Evolutionary conservation across 2,888 invertebrate species (phyloP).

Genomic region (Lepidocyrtinus sp.): DNA sequence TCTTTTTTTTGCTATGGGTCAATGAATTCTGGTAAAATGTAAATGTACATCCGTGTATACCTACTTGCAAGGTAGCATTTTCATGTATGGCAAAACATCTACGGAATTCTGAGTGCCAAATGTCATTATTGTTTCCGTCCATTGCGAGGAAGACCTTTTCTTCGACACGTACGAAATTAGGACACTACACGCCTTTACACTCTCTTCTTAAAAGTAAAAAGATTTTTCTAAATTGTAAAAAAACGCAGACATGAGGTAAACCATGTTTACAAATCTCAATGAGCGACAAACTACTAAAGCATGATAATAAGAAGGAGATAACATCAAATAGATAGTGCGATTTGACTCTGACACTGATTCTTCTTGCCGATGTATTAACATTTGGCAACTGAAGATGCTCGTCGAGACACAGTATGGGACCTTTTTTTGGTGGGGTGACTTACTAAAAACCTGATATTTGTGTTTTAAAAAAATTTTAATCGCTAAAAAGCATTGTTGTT

Average conservation of each 20-base stretch:
- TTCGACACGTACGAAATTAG: no score
- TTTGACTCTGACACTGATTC: neutral
- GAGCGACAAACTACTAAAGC: no score
- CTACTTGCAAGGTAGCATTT: neutral
- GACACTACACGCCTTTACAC: no score
- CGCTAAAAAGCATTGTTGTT: neutral
- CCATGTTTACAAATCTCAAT: no score
- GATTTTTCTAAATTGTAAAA: no score
- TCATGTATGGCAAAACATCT: neutral
- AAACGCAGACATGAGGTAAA: no score
- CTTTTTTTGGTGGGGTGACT: neutral
- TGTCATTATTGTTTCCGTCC: neutral
- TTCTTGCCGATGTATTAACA: neutral
- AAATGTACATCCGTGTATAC: slow-evolving; percentile 15
- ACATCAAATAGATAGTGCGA: neutral
- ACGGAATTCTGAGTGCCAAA: neutral
- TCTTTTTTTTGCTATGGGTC: slow-evolving; percentile 30
- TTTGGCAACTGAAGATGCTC: slow-evolving; percentile 23
- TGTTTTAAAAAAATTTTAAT: neutral
- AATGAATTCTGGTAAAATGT: slow-evolving; percentile 37
- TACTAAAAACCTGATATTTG: slow-evolving; percentile 27
- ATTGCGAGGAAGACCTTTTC: neutral
- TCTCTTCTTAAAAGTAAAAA: no score
- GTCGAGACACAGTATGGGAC: neutral
- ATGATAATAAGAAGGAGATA: slow-evolving; percentile 17